phyloP scores from a whole-genome alignment of 2,888 invertebrate genomes.

The Dioctria linearis region DNA sequence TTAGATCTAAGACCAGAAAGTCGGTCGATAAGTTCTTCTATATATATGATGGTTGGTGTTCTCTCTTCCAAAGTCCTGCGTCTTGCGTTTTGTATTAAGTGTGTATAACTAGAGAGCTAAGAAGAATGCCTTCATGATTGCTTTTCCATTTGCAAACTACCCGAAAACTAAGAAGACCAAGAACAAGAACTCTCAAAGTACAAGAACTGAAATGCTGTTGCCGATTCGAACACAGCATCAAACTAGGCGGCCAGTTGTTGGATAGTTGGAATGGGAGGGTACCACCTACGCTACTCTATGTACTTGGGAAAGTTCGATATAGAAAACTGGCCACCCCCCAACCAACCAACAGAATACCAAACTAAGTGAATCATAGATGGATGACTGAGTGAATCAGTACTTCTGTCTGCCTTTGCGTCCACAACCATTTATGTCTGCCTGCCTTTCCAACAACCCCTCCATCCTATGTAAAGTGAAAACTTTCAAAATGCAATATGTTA shows the following conservation, averaged over 20 bases:
- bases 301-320: not conserved
- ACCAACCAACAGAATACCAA: slow-evolving; percentile 43
- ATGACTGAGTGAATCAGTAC: slow-evolving; percentile 58
- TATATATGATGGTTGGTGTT: no score
- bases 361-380: slow-evolving; percentile 58
- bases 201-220: slow-evolving; percentile 39
- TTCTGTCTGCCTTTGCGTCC: slow-evolving; percentile 53
- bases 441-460: slow-evolving; percentile 1
- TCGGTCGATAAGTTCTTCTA: slow-evolving; percentile 53
- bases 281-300: not conserved
- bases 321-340: slow-evolving; percentile 33
- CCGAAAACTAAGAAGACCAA: slow-evolving; percentile 54
- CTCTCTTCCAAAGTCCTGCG: slow-evolving; percentile 13
- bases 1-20: slow-evolving; percentile 3
- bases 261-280: not conserved
- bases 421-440: not conserved
- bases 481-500: slow-evolving; percentile 58
- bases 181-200: slow-evolving; percentile 53
- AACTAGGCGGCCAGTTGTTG: not conserved
- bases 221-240: not conserved
- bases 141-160: slow-evolving; percentile 57
- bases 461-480: slow-evolving; percentile 42
- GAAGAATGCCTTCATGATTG: slow-evolving; percentile 57
- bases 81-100: slow-evolving; percentile 15
- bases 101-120: not conserved